Evolutionary conservation across 2,797 vertebrate species (phyloP).

Genomic region (Stomatorhinus walkeri): DNA sequence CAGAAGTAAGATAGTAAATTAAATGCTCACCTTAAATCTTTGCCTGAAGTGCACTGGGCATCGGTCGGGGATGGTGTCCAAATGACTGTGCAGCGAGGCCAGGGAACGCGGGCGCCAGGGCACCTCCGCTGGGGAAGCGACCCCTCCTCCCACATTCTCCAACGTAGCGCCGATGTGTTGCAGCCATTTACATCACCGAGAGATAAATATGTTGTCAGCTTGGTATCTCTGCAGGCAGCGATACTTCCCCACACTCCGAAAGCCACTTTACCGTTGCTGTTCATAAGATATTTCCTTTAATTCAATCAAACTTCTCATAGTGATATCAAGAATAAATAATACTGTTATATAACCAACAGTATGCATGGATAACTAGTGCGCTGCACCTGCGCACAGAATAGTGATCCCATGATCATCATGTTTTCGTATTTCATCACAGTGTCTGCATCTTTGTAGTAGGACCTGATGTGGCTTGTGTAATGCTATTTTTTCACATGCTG

Average conservation of each 20-base stretch:
- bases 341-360: slow-evolving; percentile 41
- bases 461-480: background rate
- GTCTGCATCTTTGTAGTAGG: background rate
- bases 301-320: slow-evolving; percentile 75
- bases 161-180: slow-evolving; percentile 55
- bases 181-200: slow-evolving; percentile 79
- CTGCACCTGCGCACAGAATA: background rate
- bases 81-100: slow-evolving; percentile 29
- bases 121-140: slow-evolving; percentile 40
- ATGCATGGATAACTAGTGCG: background rate
- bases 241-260: slow-evolving; percentile 65
- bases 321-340: slow-evolving; percentile 64
- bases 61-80: slow-evolving; percentile 46
- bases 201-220: slow-evolving; percentile 83
- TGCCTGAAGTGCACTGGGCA: slow-evolving; percentile 54
- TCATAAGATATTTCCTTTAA: slow-evolving; percentile 64
- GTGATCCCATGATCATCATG: background rate
- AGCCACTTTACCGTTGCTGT: slow-evolving; percentile 66
- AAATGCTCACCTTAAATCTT: slow-evolving; percentile 56
- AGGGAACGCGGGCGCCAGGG: slow-evolving; percentile 39
- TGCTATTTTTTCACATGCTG: background rate
- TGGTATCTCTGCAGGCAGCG: slow-evolving; percentile 67
- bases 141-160: slow-evolving; percentile 46
- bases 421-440: background rate
- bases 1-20: slow-evolving; percentile 61